Evolutionary conservation across 2,113 vertebrate genomes (phyloP), one percentile per base, ranked within the genome.

Genomic region (Zosterops hypoxanthus): DNA sequence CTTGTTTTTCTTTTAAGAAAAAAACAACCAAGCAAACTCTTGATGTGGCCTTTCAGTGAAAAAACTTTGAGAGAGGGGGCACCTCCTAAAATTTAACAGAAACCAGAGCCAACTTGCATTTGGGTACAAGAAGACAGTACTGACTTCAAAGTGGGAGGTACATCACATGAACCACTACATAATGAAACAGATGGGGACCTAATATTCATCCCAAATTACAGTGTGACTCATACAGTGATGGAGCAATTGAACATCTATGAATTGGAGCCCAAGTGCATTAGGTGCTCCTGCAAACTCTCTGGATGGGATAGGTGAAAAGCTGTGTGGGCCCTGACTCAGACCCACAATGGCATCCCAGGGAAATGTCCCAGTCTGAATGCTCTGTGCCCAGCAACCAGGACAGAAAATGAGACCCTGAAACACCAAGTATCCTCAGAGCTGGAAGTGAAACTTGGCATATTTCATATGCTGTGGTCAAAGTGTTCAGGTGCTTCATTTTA

Each of bases 331-430:
- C 50, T 36, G n/a, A 36, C 28, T 59, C 25, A 63, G 36, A 61
- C 19, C 6, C 46, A 6, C 42, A 44, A 2, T 4, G 33, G 34
- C 11, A 79, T 14, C 26, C 36, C 42, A 33, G 4, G 5, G 60
- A 2, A 8, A 28, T 3, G 18, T 22, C 33, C 28, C 3, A 10
- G 18, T 11, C 47, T 61, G 42, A 11, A 8, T 1, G 3, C 8
- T 4, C 52, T 29, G 5, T 44, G 18, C 17, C 31, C 29, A 50
- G 44, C 22, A 64, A 31, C 11, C 33, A 69, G 55, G 6, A 56
- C 4, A 21, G 29, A 72, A 76, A 61, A 49, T 3, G 23, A 55
- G 25, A 73, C 36, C 28, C 41, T 52, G 76, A 64, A 73, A 73
- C 8, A 49, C 1, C 23, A 79, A 23, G 1, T 19, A 31, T 9